Evolutionary conservation across 2,888 invertebrate species (phyloP), one percentile per base, ranked within the genome.

Genomic region (Augiades crinisus): DNA sequence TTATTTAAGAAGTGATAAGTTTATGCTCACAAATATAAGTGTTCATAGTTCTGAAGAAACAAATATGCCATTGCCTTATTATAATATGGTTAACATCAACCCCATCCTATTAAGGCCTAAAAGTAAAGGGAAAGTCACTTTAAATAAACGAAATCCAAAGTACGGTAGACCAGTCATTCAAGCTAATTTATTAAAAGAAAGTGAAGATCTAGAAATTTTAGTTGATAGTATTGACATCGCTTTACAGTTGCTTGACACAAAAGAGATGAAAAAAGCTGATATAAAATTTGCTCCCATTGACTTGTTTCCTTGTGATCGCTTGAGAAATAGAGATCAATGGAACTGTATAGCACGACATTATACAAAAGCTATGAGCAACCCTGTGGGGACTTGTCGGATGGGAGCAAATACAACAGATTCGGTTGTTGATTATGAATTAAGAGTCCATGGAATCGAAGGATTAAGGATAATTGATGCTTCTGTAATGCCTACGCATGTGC

Each of bases 271-370:
- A 55, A 83, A 78, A 58, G 71, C 81, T 31, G 88, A 86, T 45
- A 73, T 90, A 5, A 87, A 84, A 58, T 72, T 88, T 60, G 87
- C 88, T 31, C 82, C 88, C 0, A 60, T 89, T 47, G 89, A 88
- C 62, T 65, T 85, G 22, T 88, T 87, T 34, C 88, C 90, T 7
- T 90, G 90, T 59, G 86, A 89, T 55, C 75, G 80, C 56, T 59
- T 88, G 40, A 76, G 63, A 36, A 85, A 82, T 57, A 78, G 88
- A 67, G 86, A 88, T 59, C 88, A 85, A 54, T 90, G 90, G 90
- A 88, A 86, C 53, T 90, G 90, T 65, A 80, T 90, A 53, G 79
- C 86, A 1, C 75, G 87, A 56, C 90, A 90, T 70, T 89, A 85
- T 45, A 90, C 90, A 12, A 88, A 81, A 70, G 84, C 90, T 43